These are phyloP conservation scores for Acanthopleura granulata DNA, from an alignment of 2,888 invertebrate species.

Conservation along the genomic window DNA sequence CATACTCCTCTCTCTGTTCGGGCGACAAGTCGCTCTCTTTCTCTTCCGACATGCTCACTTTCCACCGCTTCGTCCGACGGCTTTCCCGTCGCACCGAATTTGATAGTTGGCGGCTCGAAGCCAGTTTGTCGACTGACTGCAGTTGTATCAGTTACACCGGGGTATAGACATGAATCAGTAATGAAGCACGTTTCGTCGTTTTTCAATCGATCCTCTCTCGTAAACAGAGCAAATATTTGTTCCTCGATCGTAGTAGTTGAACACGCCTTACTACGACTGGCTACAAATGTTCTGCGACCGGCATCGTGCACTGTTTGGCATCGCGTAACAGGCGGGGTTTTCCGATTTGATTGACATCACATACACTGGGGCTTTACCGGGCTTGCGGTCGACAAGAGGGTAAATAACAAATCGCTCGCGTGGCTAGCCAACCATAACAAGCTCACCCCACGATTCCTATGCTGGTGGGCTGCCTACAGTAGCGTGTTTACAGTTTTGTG, in stretches of 20 bases:
- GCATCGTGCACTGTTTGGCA: too few relatives aligned
- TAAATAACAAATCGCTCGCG: constrained; percentile 6
- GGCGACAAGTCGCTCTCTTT: constrained; percentile 37
- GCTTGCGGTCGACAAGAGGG: not conserved
- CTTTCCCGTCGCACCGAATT: constrained; percentile 25
- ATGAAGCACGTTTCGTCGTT: constrained; percentile 12
- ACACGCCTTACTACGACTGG: not conserved
- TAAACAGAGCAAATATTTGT: constrained; percentile 4
- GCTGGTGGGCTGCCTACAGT: too few relatives aligned
- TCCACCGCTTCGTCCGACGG: constrained; percentile 33
- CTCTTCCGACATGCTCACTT: constrained; percentile 36
- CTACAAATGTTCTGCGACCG: not conserved
- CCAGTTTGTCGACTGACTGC: constrained; percentile 37
- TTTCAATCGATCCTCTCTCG: constrained; percentile 6
- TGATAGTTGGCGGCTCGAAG: constrained; percentile 35
- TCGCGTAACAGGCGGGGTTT: too few relatives aligned
- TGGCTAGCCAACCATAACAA: not conserved
- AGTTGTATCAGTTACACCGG: not conserved
- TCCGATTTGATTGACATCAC: not conserved
- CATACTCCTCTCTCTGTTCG: constrained; percentile 49
- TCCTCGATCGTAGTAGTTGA: not conserved
- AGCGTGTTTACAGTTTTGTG: too few relatives aligned
- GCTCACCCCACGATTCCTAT: too few relatives aligned
- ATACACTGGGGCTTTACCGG: not conserved
- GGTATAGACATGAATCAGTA: constrained; percentile 2